A percentile compares a stretch with the other conserved stretches of the same genome.
phyloP scores from a whole-genome alignment of 2,113 vertebrate genomes.

The Scomber scombrus region DNA sequence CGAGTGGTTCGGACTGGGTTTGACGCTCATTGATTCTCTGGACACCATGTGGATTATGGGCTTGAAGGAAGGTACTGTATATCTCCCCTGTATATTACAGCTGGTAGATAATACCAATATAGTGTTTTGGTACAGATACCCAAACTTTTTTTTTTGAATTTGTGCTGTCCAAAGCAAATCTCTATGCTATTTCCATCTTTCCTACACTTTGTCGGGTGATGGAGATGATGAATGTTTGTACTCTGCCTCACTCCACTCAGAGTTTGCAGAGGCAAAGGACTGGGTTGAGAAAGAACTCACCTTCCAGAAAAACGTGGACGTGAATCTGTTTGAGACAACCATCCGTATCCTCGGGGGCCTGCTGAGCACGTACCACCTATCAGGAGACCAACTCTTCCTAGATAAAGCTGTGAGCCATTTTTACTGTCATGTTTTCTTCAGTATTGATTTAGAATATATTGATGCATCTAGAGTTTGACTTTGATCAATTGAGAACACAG shows the following conservation, averaged over 20 bases:
- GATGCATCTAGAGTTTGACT: neutral
- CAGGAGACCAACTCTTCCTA: conserved; percentile 90
- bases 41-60: conserved; percentile 99
- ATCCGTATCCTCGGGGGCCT: conserved; percentile 95
- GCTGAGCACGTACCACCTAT: conserved; percentile 94
- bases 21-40: conserved; percentile 94
- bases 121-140: neutral
- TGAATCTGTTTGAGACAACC: conserved; percentile 98
- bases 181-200: no score
- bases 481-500: no score
- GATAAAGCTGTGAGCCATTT: conserved; percentile 91
- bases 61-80: conserved; percentile 89
- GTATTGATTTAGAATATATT: neutral
- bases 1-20: conserved; percentile 96
- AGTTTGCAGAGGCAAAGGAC: conserved; percentile 91
- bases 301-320: conserved; percentile 93
- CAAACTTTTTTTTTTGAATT: no score
- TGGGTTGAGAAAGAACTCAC: conserved; percentile 90
- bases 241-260: conserved; percentile 71
- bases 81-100: neutral
- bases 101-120: neutral
- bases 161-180: no score
- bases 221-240: neutral
- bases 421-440: neutral
- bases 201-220: no score